Evolutionary conservation across 2,113 vertebrate genomes (phyloP), one percentile per base, ranked within the genome.

Genomic region (Tricholaema leucomelas): DNA sequence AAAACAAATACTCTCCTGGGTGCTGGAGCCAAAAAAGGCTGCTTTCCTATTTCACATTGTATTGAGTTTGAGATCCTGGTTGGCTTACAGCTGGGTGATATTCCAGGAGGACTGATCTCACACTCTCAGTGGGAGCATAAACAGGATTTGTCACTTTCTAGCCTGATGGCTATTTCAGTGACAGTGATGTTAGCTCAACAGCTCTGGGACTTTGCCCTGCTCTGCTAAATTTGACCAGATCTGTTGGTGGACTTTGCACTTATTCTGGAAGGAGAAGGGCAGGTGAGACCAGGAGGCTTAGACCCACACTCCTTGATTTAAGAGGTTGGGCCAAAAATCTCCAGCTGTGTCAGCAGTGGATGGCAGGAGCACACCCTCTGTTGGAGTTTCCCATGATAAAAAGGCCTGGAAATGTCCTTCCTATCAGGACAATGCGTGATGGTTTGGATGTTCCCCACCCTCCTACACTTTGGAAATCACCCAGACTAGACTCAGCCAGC

Each of bases 1-100:
- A 70, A 63, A 92, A 74, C 81, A 91, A 94, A 66, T 24, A 1
- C n/a, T 50, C 64, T 87, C 63, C 81, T 93, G 91, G 91, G 81
- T 64, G 79, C 50, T 3, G 48, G 70, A 92, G 65, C 69, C 83
- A 52, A n/a, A 3, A 69, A 38, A 75, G 24, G 35, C 38, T 65
- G 81, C 55, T 81, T 76, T 93, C 50, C 71, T 79, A 9, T 81
- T 86, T 79, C 74, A 44, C 27, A 88, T 76, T 85, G 87, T 58
- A 15, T 54, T 2, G 0, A 30, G 35, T 16, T 76, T 88, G 87
- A 94, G 74, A 59, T 79, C 75, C 87, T 5, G 4, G 55, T 76
- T 85, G 87, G 60, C 56, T 82, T 66, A 10, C 31, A 33, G 3
- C 40, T 3, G 36, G 30, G 24, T 65, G 94, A 63, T 31, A 24